Evolutionary conservation across 2,797 vertebrate genomes (phyloP), one percentile per base, ranked within the genome.

Genomic region (Rhinichthys osculus): DNA sequence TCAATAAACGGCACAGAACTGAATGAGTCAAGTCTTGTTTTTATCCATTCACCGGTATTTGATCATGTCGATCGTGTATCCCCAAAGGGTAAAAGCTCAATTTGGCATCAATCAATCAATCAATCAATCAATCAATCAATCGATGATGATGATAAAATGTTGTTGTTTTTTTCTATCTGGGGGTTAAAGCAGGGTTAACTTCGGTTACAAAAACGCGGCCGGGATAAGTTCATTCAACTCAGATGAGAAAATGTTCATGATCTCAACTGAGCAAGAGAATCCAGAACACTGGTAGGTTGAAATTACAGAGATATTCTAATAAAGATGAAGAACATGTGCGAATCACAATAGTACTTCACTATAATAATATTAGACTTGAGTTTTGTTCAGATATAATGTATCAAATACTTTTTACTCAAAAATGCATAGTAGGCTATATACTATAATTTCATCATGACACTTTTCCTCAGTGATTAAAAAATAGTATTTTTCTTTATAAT

Each of bases 1-100:
- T 78, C 74, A 82, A 69, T 82, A 67, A 71, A 72, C 50, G 23
- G 82, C 40, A 72, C 81, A 87, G 59, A 84, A 87, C 19, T n/a
- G 30, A 21, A 83, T 6, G n/a, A 62, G 50, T 70, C 8, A 19
- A 42, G 71, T 81, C 27, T 84, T 72, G 2, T 40, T 57, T 50
- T 70, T 52, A 57, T 50, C n/a, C 1, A 42, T 57, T 30, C 10
- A 66, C 30, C 6, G 4, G 7, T 42, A 33, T 83, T 35, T 40
- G 9, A 52, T 6, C 57, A n/a, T 59, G 44, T 33, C 17, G 3
- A 21, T 67, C 42, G 33, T 33, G 27, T 47, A 44, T 47, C 33
- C 23, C 5, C 30, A 9, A 66, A 21, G 9, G 47, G 30, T 38
- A 54, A 66, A 62, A 1, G 13, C 27, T 27, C 27, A 27, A 27